Evolutionary conservation across 2,113 vertebrate species (phyloP), one percentile per base, ranked within the genome.

Genomic region (Campylorhamphus procurvoides): DNA sequence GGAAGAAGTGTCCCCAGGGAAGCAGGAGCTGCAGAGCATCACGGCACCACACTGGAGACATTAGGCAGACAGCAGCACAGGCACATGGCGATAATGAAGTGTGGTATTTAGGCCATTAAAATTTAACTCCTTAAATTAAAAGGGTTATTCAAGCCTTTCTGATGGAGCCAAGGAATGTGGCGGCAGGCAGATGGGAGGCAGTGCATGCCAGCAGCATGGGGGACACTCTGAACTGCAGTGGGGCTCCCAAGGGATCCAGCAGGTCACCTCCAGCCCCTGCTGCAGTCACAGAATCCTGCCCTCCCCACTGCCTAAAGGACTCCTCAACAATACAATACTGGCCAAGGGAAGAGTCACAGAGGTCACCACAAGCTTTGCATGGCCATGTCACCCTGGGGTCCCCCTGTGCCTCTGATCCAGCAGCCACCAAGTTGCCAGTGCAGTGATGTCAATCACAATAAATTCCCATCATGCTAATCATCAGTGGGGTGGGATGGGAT

Each of bases 91-190:
- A 73, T 96, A 93, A 96, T 73, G 90, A 92, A 97, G 82, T 64
- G 85, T 35, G 47, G 90, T 83, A 69, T 92, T 94, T 25, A 80
- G 91, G 78, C 42, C 90, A 86, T 90, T 90, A 93, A 90, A 94
- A 94, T 92, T 91, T 94, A 89, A 95, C 91, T 93, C 79, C 67
- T 89, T 46, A 66, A 71, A 56, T 88, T 82, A 85, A 94, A 96
- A 94, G 87, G 28, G 83, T 87, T 81, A 77, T 97, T 91, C 19
- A 24, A 89, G 78, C 86, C 75, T 14, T 85, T 58, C 50, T 6
- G 6, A 74, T 3, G 11, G 55, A 35, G 95, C 67, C 84, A 86
- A 72, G 90, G 56, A 93, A 77, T 17, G 60, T 1, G 12, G 74
- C 89, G 58, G 76, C 9, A 14, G 88, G 75, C 72, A 90, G 90